Evolutionary conservation across 2,888 invertebrate species (phyloP).

Genomic region (Pristionchus arcanus): DNA sequence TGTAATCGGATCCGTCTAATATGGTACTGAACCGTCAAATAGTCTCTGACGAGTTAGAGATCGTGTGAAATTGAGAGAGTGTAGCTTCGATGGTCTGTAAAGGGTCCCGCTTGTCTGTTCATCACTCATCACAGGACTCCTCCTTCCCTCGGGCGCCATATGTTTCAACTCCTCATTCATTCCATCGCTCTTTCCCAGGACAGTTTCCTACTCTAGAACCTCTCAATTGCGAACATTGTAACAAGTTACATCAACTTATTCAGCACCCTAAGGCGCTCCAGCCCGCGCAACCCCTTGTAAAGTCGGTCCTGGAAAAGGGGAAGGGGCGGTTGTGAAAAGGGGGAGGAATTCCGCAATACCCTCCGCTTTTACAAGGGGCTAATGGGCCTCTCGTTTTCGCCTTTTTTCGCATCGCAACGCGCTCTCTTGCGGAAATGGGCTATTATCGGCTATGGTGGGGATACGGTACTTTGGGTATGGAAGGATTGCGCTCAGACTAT

Average conservation of each 20-base stretch:
- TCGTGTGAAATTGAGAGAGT: not conserved
- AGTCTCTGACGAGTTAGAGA: not conserved
- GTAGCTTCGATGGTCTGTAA: not conserved
- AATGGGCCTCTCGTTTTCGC: not conserved
- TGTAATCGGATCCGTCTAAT: not conserved
- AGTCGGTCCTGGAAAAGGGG: slow-evolving; percentile 25
- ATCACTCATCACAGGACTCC: not conserved
- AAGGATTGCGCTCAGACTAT: not conserved
- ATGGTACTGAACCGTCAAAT: not conserved
- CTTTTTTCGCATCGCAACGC: not conserved
- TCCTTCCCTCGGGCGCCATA: slow-evolving; percentile 38
- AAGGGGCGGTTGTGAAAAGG: not conserved
- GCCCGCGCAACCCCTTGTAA: slow-evolving; percentile 9
- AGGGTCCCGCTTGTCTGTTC: not conserved
- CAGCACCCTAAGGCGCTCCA: not conserved
- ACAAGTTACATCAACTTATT: not conserved
- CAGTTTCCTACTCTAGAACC: not conserved
- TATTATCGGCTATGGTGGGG: not conserved
- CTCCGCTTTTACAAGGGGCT: slow-evolving; percentile 12
- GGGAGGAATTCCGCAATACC: not conserved
- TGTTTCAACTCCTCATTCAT: not conserved
- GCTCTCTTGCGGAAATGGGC: not conserved
- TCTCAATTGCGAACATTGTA: too few species aligned
- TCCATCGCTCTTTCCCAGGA: not conserved
- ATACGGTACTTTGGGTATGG: not conserved